A percentile compares a stretch with the other conserved stretches of the same genome.
Evolutionary conservation across 1,140 invertebrate genomes (phyloP).

Genomic region (Panulirus ornatus): DNA sequence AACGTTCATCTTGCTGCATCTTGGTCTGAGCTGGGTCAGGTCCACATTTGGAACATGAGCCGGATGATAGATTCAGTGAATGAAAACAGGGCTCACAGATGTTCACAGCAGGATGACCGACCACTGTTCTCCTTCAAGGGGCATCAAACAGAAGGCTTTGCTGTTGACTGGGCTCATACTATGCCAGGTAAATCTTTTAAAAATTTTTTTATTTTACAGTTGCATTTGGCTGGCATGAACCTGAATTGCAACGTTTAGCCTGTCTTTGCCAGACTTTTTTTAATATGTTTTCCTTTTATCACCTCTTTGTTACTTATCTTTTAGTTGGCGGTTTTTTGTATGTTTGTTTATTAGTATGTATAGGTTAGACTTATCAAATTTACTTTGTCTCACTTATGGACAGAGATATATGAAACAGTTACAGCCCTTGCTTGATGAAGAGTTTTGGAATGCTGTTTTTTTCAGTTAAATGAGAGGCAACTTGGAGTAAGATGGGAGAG

Average conservation of each 20-base stretch:
- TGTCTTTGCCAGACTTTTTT: too few species aligned
- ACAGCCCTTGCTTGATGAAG: too few species aligned
- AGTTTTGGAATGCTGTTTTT: too few species aligned
- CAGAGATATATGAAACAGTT: too few species aligned
- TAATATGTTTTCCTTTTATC: too few species aligned
- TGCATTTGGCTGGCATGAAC: background rate
- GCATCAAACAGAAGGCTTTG: conserved; percentile 95
- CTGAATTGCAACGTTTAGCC: too few species aligned
- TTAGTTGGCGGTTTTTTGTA: too few species aligned
- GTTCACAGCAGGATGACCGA: conserved; percentile 80
- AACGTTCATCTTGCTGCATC: conserved; percentile 85
- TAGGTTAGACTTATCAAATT: background rate
- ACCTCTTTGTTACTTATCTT: too few species aligned
- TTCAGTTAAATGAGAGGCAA: too few species aligned
- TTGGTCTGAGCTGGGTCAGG: conserved; percentile 95
- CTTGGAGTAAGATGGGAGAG: too few species aligned
- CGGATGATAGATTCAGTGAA: conserved; percentile 88
- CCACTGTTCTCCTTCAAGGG: conserved; percentile 94
- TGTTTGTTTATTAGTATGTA: background rate
- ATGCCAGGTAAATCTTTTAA: conserved; percentile 83
- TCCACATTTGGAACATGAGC: conserved; percentile 94
- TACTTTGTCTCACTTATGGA: background rate
- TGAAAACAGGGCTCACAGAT: conserved; percentile 80
- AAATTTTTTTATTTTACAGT: conserved; percentile 11
- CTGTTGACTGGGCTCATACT: conserved; percentile 93